These are phyloP conservation scores for Operophtera brumata DNA, from an alignment of 2,888 invertebrate genomes.

Conservation along the genomic window DNA sequence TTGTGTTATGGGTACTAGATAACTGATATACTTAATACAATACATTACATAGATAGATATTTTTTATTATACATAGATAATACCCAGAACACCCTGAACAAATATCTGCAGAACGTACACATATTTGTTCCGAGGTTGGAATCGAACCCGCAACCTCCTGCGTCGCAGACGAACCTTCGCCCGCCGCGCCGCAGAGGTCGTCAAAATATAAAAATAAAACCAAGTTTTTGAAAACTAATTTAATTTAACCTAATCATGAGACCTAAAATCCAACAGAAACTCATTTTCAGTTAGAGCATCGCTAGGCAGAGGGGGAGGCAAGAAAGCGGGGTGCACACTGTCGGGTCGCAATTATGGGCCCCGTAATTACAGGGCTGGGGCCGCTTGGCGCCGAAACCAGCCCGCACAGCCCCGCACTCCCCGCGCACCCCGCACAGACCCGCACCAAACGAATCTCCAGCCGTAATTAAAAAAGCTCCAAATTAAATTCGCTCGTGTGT, in stretches of 20 bases:
- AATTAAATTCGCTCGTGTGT: conserved; percentile 80
- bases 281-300: conserved; percentile 39
- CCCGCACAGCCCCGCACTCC: conserved; percentile 31
- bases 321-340: conserved; percentile 56
- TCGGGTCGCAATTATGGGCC: conserved; percentile 75
- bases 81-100: no score
- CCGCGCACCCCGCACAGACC: conserved; percentile 39
- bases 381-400: conserved; percentile 75
- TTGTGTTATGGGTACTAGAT: no score
- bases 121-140: no score
- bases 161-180: no score
- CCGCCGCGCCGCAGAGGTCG: no score
- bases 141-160: no score
- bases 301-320: conserved; percentile 53
- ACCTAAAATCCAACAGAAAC: conserved; percentile 17
- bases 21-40: no score
- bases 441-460: conserved; percentile 69
- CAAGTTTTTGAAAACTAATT: not conserved
- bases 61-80: no score
- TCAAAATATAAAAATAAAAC: not conserved
- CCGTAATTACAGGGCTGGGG: conserved; percentile 79
- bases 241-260: not conserved
- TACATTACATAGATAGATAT: no score
- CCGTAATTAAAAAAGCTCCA: conserved; percentile 80
- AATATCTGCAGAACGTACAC: no score